Conservation (phyloP, 92 coral and sea anemone genomes). For the Hydrozoanthus gracilis region DNA sequence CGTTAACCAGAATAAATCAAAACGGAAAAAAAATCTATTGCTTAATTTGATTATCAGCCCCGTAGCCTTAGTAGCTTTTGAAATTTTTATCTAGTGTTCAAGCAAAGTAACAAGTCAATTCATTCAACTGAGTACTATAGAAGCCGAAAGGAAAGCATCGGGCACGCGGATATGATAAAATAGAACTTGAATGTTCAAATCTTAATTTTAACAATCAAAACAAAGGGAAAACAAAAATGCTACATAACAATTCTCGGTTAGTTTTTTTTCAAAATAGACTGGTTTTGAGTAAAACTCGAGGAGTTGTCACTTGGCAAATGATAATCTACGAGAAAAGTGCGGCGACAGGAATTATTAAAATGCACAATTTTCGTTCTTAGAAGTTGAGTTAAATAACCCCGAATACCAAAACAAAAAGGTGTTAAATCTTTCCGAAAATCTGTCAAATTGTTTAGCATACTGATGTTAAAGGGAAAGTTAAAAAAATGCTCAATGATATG, state of each 20-base stretch:
- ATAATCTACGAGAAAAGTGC: neutral
- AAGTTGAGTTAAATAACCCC: no score
- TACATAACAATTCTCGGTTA: neutral
- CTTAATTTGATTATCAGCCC: neutral
- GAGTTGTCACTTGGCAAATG: neutral
- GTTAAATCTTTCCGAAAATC: no score
- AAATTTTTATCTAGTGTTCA: neutral
- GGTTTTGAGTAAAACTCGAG: neutral
- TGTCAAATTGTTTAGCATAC: no score
- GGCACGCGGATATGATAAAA: neutral
- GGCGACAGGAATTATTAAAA: no score
- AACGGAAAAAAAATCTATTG: neutral
- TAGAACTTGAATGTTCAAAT: neutral
- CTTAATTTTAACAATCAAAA: neutral
- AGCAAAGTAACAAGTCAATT: no score
- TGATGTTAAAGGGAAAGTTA: no score
- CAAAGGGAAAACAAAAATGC: neutral
- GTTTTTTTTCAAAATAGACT: neutral
- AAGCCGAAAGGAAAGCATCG: neutral
- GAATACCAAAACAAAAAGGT: no score
- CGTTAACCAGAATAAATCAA: neutral
- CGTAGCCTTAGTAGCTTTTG: neutral
- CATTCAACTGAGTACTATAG: neutral
- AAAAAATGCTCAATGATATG: no score
- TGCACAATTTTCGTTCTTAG: no score